Evolutionary conservation across 30 jellyfish, hydroid and myxozoan genomes (phyloP), one percentile per base, ranked within the genome.

Genomic region (Aurelia sp.): DNA sequence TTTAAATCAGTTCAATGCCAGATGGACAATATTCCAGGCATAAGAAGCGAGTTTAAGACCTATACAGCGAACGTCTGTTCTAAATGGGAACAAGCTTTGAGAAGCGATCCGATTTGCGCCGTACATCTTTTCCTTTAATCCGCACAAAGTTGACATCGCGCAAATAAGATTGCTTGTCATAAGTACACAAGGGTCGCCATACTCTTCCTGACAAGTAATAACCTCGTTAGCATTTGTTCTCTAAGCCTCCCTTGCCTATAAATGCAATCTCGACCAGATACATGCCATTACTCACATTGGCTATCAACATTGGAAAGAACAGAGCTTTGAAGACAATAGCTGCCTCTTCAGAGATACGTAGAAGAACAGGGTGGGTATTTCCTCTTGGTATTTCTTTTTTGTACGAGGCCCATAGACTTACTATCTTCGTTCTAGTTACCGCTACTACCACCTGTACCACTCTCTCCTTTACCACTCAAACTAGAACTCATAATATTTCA

Each of bases 191-290:
- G 22, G 74, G 89, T 78, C 89, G 79, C 89, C 89, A 78, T 78
- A 78, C 89, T 78, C 63, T 76, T 78, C 89, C 89, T 78, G 89
- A 61, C 78, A 78, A 78, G 89, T 78, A 78, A 78, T 78, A 78
- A 78, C 73, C 77, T 74, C n/a, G 41, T 59, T 78, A 78, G 76
- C 79, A 41, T 62, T 64, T 78, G 89, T 64, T 78, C 47, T 35
- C 40, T 40, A 64, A 44, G 41, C 89, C 17, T 33, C 33, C 19
- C 30, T 13, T 22, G 58, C 33, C 89, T 78, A 78, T 78, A 78
- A 78, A 55, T 62, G 57, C 89, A 62, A n/a, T 40, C 20, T 60
- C 3, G 55, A 44, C 55, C 55, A 44, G 3, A 8, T 44, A 37
- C 15, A 44, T 44, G 15, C 10, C 55, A 44, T 44, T 44, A 44